phyloP scores from a whole-genome alignment of 2,888 invertebrate genomes.

The Abscondita cerata region DNA sequence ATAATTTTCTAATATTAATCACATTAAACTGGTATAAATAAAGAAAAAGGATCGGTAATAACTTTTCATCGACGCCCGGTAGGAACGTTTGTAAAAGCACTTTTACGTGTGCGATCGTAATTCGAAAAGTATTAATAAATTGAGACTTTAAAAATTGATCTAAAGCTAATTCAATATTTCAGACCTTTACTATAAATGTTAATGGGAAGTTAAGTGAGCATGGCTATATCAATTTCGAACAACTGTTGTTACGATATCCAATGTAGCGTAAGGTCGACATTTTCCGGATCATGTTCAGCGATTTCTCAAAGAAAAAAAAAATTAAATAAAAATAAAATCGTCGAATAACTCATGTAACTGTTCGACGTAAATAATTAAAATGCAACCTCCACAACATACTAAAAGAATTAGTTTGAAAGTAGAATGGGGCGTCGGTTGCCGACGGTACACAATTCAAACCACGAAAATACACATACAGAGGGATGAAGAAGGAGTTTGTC shows the following conservation, averaged over 20 bases:
- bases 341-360: neutral
- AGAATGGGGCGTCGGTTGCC: neutral
- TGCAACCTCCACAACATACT: too few relatives aligned
- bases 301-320: neutral
- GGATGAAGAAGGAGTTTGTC: neutral
- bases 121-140: too few relatives aligned
- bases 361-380: neutral
- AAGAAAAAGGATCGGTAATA: too few relatives aligned
- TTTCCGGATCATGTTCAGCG: neutral
- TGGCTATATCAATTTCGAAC: constrained; percentile 19
- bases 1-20: too few relatives aligned
- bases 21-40: too few relatives aligned
- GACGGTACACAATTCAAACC: constrained; percentile 3
- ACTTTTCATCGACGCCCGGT: too few relatives aligned
- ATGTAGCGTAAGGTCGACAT: neutral
- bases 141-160: constrained; percentile 2
- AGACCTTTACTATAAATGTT: constrained; percentile 8
- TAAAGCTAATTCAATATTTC: neutral
- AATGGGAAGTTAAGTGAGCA: constrained; percentile 14
- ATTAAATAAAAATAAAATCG: neutral
- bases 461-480: constrained; percentile 5
- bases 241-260: neutral
- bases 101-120: too few relatives aligned
- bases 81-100: too few relatives aligned
- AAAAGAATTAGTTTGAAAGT: too few relatives aligned